Base-by-base conservation (phyloP, 2,797 vertebrate species). In the Acanthis flammea region DNA sequence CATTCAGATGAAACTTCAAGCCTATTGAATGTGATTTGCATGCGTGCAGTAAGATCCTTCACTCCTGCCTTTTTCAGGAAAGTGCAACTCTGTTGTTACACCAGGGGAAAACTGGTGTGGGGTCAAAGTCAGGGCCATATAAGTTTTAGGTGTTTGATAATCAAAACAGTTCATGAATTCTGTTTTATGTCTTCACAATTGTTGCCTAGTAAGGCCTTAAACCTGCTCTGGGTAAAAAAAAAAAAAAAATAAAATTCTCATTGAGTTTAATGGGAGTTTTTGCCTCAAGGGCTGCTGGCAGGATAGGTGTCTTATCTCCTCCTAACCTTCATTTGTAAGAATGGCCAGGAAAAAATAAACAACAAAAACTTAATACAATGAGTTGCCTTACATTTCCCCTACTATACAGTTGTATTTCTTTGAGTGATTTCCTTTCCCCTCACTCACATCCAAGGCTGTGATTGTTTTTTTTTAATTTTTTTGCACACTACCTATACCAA, bases 401-500 rank as follows among this genome's bases (percentile, higher is more conserved):
- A 62, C 89, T 90, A 48, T 88, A 95, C 61, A 54, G 80, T 92
- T 92, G 65, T 95, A 88, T 77, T 71, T 83, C 73, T 94, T 93
- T 84, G 75, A 62, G 74, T 85, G 71, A 19, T 83, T 92, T 95
- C 94, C 62, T 86, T 93, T 75, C 73, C 81, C 92, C 65, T 94
- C 91, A 82, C 66, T 95, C 90, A 55, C 76, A 95, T 96, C 17
- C 23, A 91, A 96, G 78, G 84, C 93, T 96, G 97, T 93, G 96
- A 97, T 96, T 95, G 95, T 95, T 97, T 79, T 27, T 72, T 87
- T 93, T 93, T 87, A 88, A 94, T 94, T 94, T 97, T 95, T 97
- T 97, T 97, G 95, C 95, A 97, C 98, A 97, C 98, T 98, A 98
- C 98, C 98, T 98, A 97, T 97, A 97, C 97, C 96, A 94, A 95